A percentile compares a stretch with the other conserved stretches of the same genome.
Evolutionary conservation across 2,888 invertebrate species (phyloP).

Genomic region (Apoda limacodes): DNA sequence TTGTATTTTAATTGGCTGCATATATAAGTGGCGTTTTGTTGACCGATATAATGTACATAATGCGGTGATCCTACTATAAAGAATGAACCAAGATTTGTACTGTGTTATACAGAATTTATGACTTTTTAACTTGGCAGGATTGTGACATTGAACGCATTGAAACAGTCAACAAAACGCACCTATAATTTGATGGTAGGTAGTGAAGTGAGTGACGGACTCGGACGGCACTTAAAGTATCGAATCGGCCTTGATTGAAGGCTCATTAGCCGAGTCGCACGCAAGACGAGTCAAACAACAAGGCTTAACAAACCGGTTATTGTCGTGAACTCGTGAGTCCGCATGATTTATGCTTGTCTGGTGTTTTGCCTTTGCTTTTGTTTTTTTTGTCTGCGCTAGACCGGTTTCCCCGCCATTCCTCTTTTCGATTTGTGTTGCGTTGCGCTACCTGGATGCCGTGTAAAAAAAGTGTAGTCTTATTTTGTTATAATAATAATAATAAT

Average conservation of each 20-base stretch:
- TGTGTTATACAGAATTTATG: no score
- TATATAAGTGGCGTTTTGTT: no score
- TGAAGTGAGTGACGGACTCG: no score
- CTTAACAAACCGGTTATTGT: constrained; percentile 48
- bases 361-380: constrained; percentile 43
- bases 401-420: constrained; percentile 39
- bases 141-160: no score
- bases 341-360: constrained; percentile 67
- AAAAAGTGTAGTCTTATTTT: constrained; percentile 57
- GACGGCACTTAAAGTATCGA: no score
- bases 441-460: constrained; percentile 57
- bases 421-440: constrained; percentile 43
- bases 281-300: constrained; percentile 35
- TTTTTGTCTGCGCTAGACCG: constrained; percentile 48
- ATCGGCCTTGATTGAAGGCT: constrained; percentile 65
- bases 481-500: constrained; percentile 63
- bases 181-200: no score
- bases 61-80: no score
- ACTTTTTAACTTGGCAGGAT: no score
- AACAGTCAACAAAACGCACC: no score
- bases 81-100: no score
- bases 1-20: no score
- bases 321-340: constrained; percentile 55
- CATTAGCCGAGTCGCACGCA: constrained; percentile 43
- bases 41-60: no score